Evolutionary conservation across 2,888 invertebrate genomes (phyloP), one percentile per base, ranked within the genome.

Genomic region (Unio pictorum): DNA sequence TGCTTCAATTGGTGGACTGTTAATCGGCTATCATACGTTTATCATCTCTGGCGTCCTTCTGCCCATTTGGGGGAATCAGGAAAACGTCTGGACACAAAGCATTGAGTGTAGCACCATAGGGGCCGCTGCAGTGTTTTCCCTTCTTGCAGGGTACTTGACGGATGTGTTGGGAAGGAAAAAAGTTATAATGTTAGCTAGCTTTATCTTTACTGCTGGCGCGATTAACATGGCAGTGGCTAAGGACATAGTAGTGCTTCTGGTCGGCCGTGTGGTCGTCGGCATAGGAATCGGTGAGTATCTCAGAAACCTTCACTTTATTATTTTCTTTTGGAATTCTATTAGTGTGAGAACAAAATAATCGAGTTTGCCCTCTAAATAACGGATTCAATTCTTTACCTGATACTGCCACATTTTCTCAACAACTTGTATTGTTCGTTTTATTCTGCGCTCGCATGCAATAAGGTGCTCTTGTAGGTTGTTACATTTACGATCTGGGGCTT

Each of bases 11-110:
- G 92, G 92, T 7, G 91, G 92, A 2, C 90, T 92, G 68, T 84
- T 92, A 18, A 92, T 92, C 82, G 92, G 92, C 28, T 86, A 86
- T 71, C 85, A 86, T 61, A 81, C 84, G 0, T 92, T 92, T 8
- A 91, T 92, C 55, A 91, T 92, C 15, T 92, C 92, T 0, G 91
- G 92, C 6, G 91, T 92, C 4, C 90, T 91, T 88, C 80, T 91
- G 54, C 75, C 87, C 28, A 83, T 87, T 67, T 86, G 88, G 69
- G 87, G 91, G 74, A 64, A 85, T 4, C 83, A 92, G 61, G 83
- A 76, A 64, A 87, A 86, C 26, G 76, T 89, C 28, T 91, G 91
- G 91, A 91, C 91, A 74, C 91, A 92, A 75, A 72, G 90, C 4
- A 90, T 92, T 54, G 91, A 92, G 20, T 90, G 91, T 26, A 89